These are phyloP conservation scores for Lepidonotus clava DNA, from an alignment of 2,888 invertebrate genomes.

Conservation along the genomic window DNA sequence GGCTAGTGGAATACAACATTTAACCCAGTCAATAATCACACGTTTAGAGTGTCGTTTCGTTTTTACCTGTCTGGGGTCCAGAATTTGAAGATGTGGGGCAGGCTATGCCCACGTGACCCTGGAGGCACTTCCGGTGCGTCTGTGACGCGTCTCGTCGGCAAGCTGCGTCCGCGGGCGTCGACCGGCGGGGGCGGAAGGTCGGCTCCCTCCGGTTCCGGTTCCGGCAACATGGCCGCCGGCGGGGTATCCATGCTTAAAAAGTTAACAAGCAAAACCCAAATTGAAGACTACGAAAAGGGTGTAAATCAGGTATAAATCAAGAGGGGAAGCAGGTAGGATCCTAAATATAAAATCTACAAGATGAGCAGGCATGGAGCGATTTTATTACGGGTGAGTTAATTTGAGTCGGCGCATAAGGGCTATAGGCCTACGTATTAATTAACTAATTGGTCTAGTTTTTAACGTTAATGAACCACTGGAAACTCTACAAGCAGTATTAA, in stretches of 20 bases:
- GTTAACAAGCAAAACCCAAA: constrained; percentile 32
- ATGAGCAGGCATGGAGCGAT: too few species aligned
- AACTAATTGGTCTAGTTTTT: too few species aligned
- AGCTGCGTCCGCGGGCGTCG: constrained; percentile 30
- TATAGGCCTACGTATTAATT: too few species aligned
- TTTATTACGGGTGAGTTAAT: too few species aligned
- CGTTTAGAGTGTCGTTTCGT: background rate
- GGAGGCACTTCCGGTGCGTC: background rate
- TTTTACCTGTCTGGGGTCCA: constrained; percentile 51
- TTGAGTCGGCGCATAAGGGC: too few species aligned
- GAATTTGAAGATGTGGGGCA: constrained; percentile 50
- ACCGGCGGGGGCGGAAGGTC: constrained; percentile 45
- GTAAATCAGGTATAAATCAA: background rate
- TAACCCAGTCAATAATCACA: too few species aligned
- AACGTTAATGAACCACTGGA: too few species aligned
- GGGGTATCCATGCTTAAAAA: constrained; percentile 49
- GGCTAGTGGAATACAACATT: too few species aligned
- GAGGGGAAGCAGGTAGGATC: too few species aligned
- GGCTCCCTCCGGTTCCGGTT: constrained; percentile 2
- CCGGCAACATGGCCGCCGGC: constrained; percentile 25
- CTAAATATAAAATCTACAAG: too few species aligned
- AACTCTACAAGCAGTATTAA: too few species aligned
- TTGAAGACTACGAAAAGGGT: constrained; percentile 16
- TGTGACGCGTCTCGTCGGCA: constrained; percentile 36
- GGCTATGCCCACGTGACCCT: constrained; percentile 7